A percentile compares a stretch with the other conserved stretches of the same genome.
Evolutionary conservation across 2,113 vertebrate genomes (phyloP).

Genomic region (Petromus typicus): DNA sequence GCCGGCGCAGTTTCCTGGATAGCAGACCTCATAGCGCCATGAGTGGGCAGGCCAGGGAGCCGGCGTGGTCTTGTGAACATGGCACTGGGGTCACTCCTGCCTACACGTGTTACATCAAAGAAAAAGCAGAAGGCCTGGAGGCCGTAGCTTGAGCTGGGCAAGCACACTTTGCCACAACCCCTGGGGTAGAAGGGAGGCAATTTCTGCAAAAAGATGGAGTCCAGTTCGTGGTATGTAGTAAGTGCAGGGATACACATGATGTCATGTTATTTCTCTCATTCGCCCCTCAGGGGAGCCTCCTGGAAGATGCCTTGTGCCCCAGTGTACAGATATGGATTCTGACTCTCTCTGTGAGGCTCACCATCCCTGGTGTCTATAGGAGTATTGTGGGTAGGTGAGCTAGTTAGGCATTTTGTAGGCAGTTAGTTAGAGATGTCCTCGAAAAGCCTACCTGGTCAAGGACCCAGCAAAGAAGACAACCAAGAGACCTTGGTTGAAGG

Average conservation of each 20-base stretch:
- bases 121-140: background rate
- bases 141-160: fast-evolving
- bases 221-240: fast-evolving
- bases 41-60: background rate
- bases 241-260: fast-evolving
- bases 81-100: background rate
- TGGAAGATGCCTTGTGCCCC: fast-evolving
- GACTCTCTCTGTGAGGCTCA: background rate
- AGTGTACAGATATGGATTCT: background rate
- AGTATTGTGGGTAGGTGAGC: no score
- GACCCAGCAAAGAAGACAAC: no score
- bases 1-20: background rate
- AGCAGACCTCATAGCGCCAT: background rate
- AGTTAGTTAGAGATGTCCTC: no score
- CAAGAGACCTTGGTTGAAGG: no score
- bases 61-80: fast-evolving
- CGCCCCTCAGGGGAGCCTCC: background rate
- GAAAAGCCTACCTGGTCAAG: no score
- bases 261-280: fast-evolving
- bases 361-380: background rate
- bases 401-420: no score
- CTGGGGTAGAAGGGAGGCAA: fast-evolving
- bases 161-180: fast-evolving
- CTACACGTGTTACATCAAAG: background rate
- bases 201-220: background rate